Evolutionary conservation across 2,888 invertebrate genomes (phyloP).

Genomic region (Mylabris sibirica): DNA sequence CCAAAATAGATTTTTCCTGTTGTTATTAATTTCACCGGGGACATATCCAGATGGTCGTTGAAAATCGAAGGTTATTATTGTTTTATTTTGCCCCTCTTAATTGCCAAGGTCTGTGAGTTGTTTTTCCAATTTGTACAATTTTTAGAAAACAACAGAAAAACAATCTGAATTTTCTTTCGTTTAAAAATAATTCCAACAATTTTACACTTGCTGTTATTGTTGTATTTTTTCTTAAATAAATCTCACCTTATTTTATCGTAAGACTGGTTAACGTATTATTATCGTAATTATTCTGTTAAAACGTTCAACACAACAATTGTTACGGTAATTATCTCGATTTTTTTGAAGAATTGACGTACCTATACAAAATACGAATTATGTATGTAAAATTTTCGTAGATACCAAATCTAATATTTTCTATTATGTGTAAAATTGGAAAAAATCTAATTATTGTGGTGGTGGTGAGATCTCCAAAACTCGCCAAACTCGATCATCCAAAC

Average conservation of each 20-base stretch:
- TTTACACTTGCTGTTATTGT: not conserved
- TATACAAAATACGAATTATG: no score
- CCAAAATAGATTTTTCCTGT: not conserved
- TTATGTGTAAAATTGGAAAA: not conserved
- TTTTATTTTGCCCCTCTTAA: not conserved
- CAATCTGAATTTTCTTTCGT: not conserved
- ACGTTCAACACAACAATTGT: constrained; percentile 6
- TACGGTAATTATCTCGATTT: not conserved
- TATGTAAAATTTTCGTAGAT: not conserved
- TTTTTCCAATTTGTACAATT: not conserved
- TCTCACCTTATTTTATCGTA: constrained; percentile 4
- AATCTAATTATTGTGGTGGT: not conserved
- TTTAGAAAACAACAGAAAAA: no score
- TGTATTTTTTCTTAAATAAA: not conserved
- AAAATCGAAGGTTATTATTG: not conserved
- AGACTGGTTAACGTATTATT: not conserved
- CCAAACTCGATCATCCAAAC: constrained; percentile 4
- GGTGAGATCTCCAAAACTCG: constrained; percentile 2
- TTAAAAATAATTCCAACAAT: not conserved
- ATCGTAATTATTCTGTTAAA: not conserved
- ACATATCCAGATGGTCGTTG: not conserved
- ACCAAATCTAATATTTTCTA: no score
- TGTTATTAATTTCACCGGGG: not conserved
- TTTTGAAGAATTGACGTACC: not conserved
- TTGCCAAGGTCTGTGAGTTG: not conserved